Percentiles rank a stretch among this genome's conserved stretches.
Conservation (phyloP, 2,888 invertebrate species). For the Tineola bisselliella region DNA sequence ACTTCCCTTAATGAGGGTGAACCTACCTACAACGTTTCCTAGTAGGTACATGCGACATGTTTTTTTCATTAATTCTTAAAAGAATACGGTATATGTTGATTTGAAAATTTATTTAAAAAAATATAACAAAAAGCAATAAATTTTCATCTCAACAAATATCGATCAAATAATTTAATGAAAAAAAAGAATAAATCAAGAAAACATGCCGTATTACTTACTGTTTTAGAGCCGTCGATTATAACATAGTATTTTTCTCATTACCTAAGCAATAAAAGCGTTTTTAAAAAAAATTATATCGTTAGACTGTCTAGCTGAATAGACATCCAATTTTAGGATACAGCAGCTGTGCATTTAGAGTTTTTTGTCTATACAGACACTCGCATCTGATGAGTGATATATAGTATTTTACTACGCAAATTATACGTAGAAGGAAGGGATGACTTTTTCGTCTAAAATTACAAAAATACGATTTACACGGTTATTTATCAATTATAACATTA, state of each 20-base stretch:
- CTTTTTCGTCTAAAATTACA: too few relatives aligned
- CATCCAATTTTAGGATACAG: neutral
- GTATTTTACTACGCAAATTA: neutral
- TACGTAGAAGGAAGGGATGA: neutral
- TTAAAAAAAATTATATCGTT: neutral
- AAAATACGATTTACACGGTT: too few relatives aligned
- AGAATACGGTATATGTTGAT: too few relatives aligned
- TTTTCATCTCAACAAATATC: too few relatives aligned
- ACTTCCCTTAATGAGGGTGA: slow-evolving; percentile 29
- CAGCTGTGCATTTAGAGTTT: neutral
- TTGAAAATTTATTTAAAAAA: too few relatives aligned
- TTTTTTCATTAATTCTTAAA: neutral
- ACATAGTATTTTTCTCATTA: neutral
- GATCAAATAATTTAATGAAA: neutral
- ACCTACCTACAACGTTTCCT: neutral
- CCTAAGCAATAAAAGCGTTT: neutral
- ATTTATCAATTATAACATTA: neutral
- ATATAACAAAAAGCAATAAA: too few relatives aligned
- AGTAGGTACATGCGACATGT: neutral
- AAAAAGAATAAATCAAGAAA: neutral
- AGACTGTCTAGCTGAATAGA: neutral
- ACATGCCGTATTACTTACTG: neutral
- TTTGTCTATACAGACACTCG: neutral
- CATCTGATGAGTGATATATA: neutral
- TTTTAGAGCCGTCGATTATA: neutral